These are phyloP conservation scores for Drosophila dunni DNA, from an alignment of 1,140 invertebrate species.

Conservation along the genomic window DNA sequence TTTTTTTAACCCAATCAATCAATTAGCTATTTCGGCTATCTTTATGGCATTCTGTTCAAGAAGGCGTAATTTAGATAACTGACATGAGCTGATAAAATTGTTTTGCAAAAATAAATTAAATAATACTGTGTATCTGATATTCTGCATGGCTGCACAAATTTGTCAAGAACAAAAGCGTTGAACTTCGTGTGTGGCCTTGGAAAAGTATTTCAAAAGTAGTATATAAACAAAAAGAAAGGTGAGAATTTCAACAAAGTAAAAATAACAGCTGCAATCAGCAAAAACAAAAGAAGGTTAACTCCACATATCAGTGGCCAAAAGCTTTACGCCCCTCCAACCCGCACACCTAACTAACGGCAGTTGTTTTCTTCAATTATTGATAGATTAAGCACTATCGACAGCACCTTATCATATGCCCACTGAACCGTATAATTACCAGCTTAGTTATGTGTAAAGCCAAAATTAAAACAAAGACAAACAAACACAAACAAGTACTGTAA, in stretches of 20 bases:
- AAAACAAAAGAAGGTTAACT: constrained; percentile 17
- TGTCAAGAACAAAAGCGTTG: constrained; percentile 57
- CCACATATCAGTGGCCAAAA: constrained; percentile 17
- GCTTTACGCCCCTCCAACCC: constrained; percentile 2
- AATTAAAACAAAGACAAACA: constrained; percentile 26
- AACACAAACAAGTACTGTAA: constrained; percentile 11
- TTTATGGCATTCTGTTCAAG: constrained; percentile 56
- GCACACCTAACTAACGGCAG: background rate
- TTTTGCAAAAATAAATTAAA: constrained; percentile 34
- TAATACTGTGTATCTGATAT: constrained; percentile 28
- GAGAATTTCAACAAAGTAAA: constrained; percentile 32
- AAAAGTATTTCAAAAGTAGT: constrained; percentile 14
- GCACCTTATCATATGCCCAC: constrained; percentile 17
- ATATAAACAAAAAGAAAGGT: constrained; percentile 47
- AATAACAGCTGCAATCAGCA: constrained; percentile 54
- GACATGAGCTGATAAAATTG: constrained; percentile 50
- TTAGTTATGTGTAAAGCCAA: constrained; percentile 1
- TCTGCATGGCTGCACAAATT: constrained; percentile 39
- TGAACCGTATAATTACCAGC: constrained; percentile 12
- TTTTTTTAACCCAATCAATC: constrained; percentile 57
- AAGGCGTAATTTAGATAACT: constrained; percentile 66
- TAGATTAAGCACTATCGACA: constrained; percentile 39
- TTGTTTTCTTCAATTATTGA: constrained; percentile 27
- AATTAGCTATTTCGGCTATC: constrained; percentile 66
- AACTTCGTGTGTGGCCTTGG: constrained; percentile 61